A percentile compares a stretch with the other conserved stretches of the same genome.
These are phyloP conservation scores for Marasmarcha lunaedactyla DNA, from an alignment of 2,888 invertebrate species.

Conservation along the genomic window DNA sequence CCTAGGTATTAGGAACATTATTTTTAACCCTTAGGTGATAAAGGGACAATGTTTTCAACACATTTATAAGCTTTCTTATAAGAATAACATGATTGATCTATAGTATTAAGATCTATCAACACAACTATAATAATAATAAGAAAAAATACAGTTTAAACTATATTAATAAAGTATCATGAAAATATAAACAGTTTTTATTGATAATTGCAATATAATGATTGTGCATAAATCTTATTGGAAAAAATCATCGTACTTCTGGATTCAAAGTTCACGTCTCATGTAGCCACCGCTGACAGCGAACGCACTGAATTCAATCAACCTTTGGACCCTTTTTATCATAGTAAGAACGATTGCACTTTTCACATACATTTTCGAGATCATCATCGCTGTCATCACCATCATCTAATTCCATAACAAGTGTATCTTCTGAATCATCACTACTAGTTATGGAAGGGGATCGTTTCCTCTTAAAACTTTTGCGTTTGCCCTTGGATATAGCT, in stretches of 20 bases:
- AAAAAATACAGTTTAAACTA: too few relatives aligned
- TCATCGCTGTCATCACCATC: conserved; percentile 4
- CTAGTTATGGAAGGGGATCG: conserved; percentile 5
- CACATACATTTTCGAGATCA: conserved; percentile 3
- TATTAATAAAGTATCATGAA: too few relatives aligned
- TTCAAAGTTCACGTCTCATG: conserved; percentile 2
- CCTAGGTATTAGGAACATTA: too few relatives aligned
- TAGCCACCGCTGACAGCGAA: conserved; percentile 4
- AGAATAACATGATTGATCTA: too few relatives aligned
- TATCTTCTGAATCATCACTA: conserved; percentile 7
- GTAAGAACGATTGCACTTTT: conserved; percentile 3
- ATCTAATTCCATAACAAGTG: conserved; percentile 5
- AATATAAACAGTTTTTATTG: background rate
- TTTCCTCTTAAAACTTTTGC: conserved; percentile 3
- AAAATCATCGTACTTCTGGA: conserved; percentile 2
- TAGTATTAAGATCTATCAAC: too few relatives aligned
- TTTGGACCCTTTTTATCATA: conserved; percentile 4
- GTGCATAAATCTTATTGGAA: conserved; percentile 1
- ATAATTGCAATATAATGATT: background rate
- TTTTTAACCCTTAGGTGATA: too few relatives aligned
- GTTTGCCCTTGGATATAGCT: conserved; percentile 4
- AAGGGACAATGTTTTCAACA: too few relatives aligned
- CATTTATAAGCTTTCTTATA: too few relatives aligned
- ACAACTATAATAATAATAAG: too few relatives aligned
- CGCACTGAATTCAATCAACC: conserved; percentile 4